Conservation (phyloP, 2,797 vertebrate genomes). For the Liasis olivaceus region DNA sequence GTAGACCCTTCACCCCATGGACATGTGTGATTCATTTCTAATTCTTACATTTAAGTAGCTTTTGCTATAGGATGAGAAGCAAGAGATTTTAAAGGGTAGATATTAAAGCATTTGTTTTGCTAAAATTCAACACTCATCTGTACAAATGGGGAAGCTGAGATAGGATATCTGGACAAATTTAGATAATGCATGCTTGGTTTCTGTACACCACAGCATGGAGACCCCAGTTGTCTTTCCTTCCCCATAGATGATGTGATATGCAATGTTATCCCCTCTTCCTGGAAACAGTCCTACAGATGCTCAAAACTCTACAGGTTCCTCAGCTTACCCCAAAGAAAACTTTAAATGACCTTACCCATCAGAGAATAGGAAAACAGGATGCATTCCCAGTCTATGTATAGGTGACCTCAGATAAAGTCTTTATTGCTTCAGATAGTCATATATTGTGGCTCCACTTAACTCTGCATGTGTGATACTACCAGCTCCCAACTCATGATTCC, state of each 20-base stretch:
- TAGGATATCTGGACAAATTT: neutral
- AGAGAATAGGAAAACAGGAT: neutral
- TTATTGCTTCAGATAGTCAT: neutral
- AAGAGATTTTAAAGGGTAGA: neutral
- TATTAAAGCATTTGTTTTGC: neutral
- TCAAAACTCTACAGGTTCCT: slow-evolving; percentile 24
- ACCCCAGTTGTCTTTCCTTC: neutral
- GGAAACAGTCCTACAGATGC: neutral
- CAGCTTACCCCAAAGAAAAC: slow-evolving; percentile 31
- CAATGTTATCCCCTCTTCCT: neutral
- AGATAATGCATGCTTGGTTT: neutral
- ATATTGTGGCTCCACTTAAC: neutral
- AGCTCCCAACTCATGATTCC: neutral
- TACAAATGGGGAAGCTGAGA: neutral
- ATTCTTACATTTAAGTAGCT: neutral
- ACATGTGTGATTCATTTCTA: neutral
- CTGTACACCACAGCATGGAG: neutral
- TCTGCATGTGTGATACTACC: neutral
- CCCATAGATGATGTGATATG: neutral
- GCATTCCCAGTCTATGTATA: slow-evolving; percentile 23
- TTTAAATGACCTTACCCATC: slow-evolving; percentile 50
- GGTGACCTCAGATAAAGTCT: neutral
- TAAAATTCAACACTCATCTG: neutral
- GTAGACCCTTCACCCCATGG: neutral
- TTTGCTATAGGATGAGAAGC: neutral